phyloP scores from a whole-genome alignment of 2,113 vertebrate species.

The Elaphurus davidianus region DNA sequence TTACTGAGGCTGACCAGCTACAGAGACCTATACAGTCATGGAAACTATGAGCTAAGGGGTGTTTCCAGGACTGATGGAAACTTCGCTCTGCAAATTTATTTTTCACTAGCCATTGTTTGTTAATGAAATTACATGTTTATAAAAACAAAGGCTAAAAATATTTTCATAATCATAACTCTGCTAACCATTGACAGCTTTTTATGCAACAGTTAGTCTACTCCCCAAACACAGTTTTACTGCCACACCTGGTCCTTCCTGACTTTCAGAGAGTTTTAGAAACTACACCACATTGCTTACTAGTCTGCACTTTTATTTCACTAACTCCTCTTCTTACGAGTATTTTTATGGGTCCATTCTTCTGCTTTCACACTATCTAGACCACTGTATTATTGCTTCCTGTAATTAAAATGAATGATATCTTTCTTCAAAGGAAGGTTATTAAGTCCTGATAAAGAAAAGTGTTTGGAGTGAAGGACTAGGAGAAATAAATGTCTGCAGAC shows the following conservation, averaged over 20 bases:
- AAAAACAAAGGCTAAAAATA: neutral
- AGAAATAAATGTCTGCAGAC: neutral
- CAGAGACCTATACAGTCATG: neutral
- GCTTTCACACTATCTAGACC: neutral
- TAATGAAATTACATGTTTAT: neutral
- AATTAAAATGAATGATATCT: neutral
- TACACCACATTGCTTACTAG: neutral
- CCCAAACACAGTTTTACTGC: neutral
- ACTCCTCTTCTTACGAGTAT: neutral
- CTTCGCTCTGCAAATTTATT: neutral
- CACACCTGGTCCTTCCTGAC: neutral
- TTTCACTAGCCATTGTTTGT: neutral
- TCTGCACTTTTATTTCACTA: neutral
- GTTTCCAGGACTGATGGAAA: neutral
- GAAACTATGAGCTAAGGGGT: neutral
- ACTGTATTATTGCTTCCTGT: neutral
- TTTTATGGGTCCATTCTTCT: neutral
- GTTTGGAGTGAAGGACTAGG: neutral
- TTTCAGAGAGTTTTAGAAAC: neutral
- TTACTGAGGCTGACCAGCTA: neutral
- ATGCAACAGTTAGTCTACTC: neutral
- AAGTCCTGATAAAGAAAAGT: neutral
- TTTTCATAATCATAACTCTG: neutral
- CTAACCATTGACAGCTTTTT: neutral
- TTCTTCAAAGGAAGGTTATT: neutral